Evolutionary conservation across 2,888 invertebrate genomes (phyloP).

Genomic region (Odiellus spinosus): DNA sequence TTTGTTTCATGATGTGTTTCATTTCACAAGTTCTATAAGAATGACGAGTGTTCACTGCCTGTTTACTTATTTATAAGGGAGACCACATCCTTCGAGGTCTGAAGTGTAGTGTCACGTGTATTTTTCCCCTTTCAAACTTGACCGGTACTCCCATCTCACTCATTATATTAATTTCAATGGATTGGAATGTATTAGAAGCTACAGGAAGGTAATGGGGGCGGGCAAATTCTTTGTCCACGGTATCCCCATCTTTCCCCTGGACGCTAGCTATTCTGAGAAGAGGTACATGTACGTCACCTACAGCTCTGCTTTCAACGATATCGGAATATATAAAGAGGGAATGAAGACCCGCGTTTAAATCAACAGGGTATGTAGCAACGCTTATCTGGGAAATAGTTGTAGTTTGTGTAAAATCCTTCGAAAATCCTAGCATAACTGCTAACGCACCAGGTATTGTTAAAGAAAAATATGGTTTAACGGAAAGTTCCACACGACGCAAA

Average conservation of each 20-base stretch:
- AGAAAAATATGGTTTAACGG: no score
- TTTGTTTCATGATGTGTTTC: no score
- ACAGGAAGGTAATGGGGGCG: constrained; percentile 6
- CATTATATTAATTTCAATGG: constrained; percentile 4
- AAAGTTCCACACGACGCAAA: no score
- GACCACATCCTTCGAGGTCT: neutral
- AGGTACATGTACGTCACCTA: constrained; percentile 21
- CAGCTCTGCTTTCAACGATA: constrained; percentile 18
- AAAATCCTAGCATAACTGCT: no score
- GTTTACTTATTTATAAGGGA: neutral
- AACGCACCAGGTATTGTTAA: no score
- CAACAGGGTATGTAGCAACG: neutral
- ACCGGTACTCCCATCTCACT: constrained; percentile 4
- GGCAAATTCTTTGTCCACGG: constrained; percentile 1
- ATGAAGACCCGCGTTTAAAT: neutral
- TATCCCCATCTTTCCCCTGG: neutral
- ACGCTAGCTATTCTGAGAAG: constrained; percentile 22
- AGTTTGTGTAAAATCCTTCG: no score
- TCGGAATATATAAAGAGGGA: constrained; percentile 20
- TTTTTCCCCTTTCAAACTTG: constrained; percentile 2
- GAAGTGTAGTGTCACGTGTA: constrained; percentile 4
- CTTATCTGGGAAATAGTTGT: no score
- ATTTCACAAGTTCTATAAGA: neutral
- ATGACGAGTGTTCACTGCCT: neutral
- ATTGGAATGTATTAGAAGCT: constrained; percentile 1